Percentiles rank a stretch among this genome's conserved stretches.
phyloP scores from a whole-genome alignment of 2,888 invertebrate species.

The Cephus pygmeus region DNA sequence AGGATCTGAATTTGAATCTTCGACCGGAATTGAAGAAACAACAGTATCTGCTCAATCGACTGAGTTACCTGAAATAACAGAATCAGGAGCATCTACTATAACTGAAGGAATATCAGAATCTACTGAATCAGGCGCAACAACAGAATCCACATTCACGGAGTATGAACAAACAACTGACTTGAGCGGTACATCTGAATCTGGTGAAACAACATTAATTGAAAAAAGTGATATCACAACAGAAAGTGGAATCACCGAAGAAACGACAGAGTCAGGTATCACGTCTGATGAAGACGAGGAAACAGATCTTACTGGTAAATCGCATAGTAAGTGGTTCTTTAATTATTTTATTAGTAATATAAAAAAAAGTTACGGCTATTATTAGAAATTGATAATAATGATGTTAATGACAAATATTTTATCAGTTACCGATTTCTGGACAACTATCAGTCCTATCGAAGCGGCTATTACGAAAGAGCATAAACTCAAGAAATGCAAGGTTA shows the following conservation, averaged over 20 bases:
- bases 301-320: constrained; percentile 47
- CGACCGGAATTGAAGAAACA: constrained; percentile 16
- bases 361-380: not conserved
- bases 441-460: constrained; percentile 69
- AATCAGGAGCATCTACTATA: constrained; percentile 33
- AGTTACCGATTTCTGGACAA: constrained; percentile 67
- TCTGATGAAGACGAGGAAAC: constrained; percentile 36
- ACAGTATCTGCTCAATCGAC: constrained; percentile 37
- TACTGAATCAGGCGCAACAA: constrained; percentile 41
- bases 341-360: constrained; percentile 5
- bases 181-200: constrained; percentile 31
- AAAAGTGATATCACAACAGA: constrained; percentile 20
- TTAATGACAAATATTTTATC: not conserved
- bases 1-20: not conserved
- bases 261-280: constrained; percentile 37
- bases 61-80: constrained; percentile 47
- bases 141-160: constrained; percentile 32
- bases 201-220: constrained; percentile 25
- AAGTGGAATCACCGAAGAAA: constrained; percentile 26
- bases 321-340: constrained; percentile 32
- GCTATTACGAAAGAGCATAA: constrained; percentile 67
- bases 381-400: not conserved
- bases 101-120: constrained; percentile 40
- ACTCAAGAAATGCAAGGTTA: constrained; percentile 71
- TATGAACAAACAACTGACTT: constrained; percentile 37